These are phyloP conservation scores for Ochlodes sylvanus DNA, from an alignment of 2,888 invertebrate species.

Conservation along the genomic window DNA sequence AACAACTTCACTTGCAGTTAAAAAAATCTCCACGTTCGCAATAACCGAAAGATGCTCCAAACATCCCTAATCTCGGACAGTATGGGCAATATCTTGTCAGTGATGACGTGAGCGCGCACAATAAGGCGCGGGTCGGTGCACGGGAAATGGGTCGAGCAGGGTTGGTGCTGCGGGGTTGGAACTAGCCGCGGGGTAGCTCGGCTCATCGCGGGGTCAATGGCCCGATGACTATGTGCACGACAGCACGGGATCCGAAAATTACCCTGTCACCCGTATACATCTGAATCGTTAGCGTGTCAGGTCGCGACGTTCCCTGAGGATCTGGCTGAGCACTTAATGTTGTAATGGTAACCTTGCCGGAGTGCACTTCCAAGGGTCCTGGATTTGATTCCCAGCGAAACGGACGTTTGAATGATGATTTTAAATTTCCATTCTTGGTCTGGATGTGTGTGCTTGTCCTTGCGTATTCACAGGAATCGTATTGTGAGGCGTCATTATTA, in stretches of 20 bases:
- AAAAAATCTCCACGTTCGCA: background rate
- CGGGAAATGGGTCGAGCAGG: constrained; percentile 62
- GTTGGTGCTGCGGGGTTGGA: constrained; percentile 41
- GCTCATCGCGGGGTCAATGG: constrained; percentile 45
- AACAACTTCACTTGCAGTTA: background rate
- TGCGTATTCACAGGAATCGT: too few relatives aligned
- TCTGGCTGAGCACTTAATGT: too few relatives aligned
- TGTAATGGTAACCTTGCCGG: too few relatives aligned
- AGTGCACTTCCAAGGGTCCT: too few relatives aligned
- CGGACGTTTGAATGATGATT: too few relatives aligned
- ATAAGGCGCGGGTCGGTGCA: constrained; percentile 59
- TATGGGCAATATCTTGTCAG: constrained; percentile 40
- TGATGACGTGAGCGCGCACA: constrained; percentile 55
- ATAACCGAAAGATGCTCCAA: background rate
- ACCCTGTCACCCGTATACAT: constrained; percentile 1
- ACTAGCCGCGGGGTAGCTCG: constrained; percentile 41
- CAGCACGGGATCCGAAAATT: constrained; percentile 12
- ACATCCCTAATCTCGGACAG: background rate
- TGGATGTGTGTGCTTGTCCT: too few relatives aligned
- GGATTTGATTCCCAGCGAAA: too few relatives aligned
- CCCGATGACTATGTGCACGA: constrained; percentile 41
- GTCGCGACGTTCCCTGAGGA: constrained; percentile 9
- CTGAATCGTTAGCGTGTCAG: background rate
- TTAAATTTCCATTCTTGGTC: too few relatives aligned
- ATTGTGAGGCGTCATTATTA: too few relatives aligned